A percentile compares a stretch with the other conserved stretches of the same genome.
Conservation (phyloP, 92 coral and sea anemone genomes). For the Phenganax stokvisi region DNA sequence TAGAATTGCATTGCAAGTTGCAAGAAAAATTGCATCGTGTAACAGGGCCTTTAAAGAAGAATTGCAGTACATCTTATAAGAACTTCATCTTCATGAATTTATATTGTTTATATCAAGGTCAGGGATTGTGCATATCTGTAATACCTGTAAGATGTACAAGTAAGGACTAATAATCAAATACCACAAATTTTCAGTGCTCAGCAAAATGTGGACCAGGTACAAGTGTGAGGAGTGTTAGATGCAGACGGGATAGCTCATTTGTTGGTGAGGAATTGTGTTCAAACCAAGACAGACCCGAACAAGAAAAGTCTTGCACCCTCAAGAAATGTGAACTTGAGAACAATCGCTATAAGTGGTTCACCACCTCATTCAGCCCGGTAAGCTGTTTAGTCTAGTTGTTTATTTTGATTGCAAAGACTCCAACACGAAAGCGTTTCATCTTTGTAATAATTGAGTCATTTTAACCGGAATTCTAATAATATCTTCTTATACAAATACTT, state of each 20-base stretch:
- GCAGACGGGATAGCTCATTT: conserved; percentile 58
- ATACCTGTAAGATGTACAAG: no score
- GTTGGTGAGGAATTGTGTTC: conserved; percentile 60
- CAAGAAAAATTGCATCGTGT: no score
- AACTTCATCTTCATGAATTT: background rate
- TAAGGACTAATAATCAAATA: no score
- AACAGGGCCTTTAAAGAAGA: no score
- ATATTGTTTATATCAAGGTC: background rate
- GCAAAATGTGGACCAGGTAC: conserved; percentile 77
- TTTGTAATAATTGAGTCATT: background rate
- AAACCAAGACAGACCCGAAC: conserved; percentile 52
- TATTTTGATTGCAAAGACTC: background rate
- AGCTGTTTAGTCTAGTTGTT: background rate
- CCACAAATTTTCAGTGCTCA: conserved; percentile 62
- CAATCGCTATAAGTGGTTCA: conserved; percentile 63
- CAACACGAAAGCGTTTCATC: background rate
- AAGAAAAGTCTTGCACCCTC: conserved; percentile 51
- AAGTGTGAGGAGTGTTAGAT: conserved; percentile 58
- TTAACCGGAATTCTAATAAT: no score
- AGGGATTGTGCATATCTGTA: no score
- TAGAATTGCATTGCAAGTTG: no score
- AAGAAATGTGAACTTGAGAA: conserved; percentile 47
- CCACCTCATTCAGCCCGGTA: conserved; percentile 78
- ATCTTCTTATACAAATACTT: no score
- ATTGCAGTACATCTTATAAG: no score